Evolutionary conservation across 2,888 invertebrate genomes (phyloP), one percentile per base, ranked within the genome.

Genomic region (Dicyrtomina minuta): DNA sequence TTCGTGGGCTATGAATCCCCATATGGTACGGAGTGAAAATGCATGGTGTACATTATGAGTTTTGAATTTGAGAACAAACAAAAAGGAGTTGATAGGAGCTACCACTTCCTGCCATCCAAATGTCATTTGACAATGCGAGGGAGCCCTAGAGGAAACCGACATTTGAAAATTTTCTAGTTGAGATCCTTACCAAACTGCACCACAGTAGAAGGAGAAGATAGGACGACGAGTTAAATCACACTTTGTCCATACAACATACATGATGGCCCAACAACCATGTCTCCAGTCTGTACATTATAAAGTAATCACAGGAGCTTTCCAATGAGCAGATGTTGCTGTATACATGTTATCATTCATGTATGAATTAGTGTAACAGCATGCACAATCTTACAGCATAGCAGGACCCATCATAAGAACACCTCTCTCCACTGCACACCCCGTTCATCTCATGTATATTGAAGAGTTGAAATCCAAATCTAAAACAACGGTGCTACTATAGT

Each of bases 241-340:
- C 33, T 8, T 8, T 33, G 33, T 27, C 22, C 27, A 26, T 13
- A 55, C 17, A 5, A 15, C 12, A 55, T 55, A 5, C 55, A n/a
- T n/a, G n/a, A n/a, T n/a, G n/a, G n/a, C n/a, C n/a, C n/a, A n/a
- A n/a, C n/a, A n/a, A n/a, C n/a, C n/a, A n/a, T n/a, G n/a, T n/a
- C n/a, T n/a, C n/a, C n/a, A n/a, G n/a, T n/a, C n/a, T n/a, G n/a
- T n/a, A n/a, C n/a, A 55, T 55, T 55, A 55, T 55, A 55, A 55
- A 26, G 26, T 55, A 13, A 55, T 55, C 55, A 55, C 22, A 33
- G 33, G 33, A 46, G 33, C 39, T 59, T 33, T 49, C 51, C 51
- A 49, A 53, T 20, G 51, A 64, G 64, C 64, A 64, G 64, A 64
- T 64, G 64, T 46, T 61, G 8, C 51, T 64, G 55, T 64, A 27